Conservation (phyloP, 2,113 vertebrate species). For the Rhagologus leucostigma region DNA sequence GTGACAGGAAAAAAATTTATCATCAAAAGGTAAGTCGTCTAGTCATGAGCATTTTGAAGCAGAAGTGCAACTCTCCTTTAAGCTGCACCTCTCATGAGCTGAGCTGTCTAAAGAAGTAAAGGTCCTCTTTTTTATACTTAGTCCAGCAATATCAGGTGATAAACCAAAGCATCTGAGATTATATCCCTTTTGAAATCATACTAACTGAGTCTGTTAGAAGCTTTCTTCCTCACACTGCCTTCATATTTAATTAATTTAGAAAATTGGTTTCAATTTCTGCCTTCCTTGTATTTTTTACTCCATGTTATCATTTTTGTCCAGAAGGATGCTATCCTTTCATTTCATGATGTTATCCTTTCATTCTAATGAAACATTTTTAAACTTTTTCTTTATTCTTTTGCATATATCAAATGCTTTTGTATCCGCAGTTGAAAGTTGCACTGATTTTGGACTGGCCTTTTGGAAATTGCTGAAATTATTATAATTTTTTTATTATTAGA, state of each 20-base stretch:
- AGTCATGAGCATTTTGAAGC: background rate
- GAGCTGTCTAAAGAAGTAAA: background rate
- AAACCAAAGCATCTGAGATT: background rate
- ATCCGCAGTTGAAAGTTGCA: background rate
- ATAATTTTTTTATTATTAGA: background rate
- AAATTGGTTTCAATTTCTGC: background rate
- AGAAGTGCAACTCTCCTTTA: background rate
- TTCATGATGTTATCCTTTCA: background rate
- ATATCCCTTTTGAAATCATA: background rate
- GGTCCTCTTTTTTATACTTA: background rate
- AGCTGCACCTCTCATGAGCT: background rate
- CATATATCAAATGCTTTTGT: background rate
- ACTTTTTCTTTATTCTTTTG: background rate
- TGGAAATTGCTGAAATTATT: background rate
- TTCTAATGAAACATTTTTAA: background rate
- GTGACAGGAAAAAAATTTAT: background rate
- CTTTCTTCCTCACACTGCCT: background rate
- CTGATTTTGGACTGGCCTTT: background rate
- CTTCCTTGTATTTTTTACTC: background rate
- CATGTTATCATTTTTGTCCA: background rate
- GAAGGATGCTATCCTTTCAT: background rate
- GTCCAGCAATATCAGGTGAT: background rate
- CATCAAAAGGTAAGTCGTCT: background rate
- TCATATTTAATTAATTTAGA: background rate
- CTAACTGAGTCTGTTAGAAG: background rate